phyloP scores from a whole-genome alignment of 2,113 vertebrate genomes.

The Atractosteus spatula region DNA sequence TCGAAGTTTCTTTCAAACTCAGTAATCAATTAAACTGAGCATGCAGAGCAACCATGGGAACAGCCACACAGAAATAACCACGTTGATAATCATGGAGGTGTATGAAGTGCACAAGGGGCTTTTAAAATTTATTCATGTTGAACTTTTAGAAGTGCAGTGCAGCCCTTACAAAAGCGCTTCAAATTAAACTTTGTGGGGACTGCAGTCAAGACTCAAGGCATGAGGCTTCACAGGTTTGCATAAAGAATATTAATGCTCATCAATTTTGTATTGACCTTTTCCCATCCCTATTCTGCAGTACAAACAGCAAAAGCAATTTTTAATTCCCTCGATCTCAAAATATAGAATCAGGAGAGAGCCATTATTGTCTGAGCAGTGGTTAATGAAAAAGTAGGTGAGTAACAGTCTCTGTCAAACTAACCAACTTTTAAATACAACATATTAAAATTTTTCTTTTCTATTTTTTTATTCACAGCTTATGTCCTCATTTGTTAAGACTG shows the following conservation, averaged over 20 bases:
- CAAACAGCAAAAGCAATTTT: constrained; percentile 58
- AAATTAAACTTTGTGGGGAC: constrained; percentile 60
- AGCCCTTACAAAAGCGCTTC: constrained; percentile 15
- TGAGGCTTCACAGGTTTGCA: constrained; percentile 49
- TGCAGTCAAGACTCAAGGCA: constrained; percentile 53
- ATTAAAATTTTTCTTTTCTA: not conserved
- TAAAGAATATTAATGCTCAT: constrained; percentile 68
- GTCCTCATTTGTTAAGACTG: not conserved
- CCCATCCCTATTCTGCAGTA: constrained; percentile 45
- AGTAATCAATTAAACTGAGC: constrained; percentile 57
- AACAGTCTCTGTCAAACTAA: constrained; percentile 2
- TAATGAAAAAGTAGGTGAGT: constrained; percentile 20
- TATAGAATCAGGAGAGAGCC: constrained; percentile 21
- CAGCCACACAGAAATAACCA: constrained; percentile 18
- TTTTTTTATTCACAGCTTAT: not conserved
- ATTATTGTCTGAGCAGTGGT: constrained; percentile 11
- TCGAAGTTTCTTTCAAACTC: constrained; percentile 53
- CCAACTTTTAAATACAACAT: constrained; percentile 14
- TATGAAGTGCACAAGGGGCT: constrained; percentile 31
- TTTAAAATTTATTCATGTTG: constrained; percentile 20
- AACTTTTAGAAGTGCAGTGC: constrained; percentile 43
- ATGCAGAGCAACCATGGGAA: constrained; percentile 11
- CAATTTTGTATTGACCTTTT: constrained; percentile 72
- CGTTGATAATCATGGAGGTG: constrained; percentile 47
- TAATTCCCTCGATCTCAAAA: constrained; percentile 50